Percentiles rank a stretch among this genome's conserved stretches.
These are phyloP conservation scores for Momotus momota DNA, from an alignment of 2,797 vertebrate genomes.

Conservation along the genomic window DNA sequence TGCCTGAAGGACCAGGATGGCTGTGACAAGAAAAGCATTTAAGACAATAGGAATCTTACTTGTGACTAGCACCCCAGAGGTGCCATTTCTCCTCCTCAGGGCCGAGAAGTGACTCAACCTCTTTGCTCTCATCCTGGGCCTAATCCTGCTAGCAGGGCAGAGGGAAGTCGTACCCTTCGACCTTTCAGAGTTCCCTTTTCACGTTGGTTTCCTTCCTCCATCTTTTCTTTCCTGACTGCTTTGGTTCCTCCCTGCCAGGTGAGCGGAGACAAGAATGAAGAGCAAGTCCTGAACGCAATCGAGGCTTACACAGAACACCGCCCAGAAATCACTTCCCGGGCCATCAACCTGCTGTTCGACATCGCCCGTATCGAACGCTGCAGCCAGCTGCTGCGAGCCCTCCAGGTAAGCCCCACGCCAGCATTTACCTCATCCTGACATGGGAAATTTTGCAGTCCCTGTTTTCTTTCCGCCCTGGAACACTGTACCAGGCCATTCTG, in stretches of 20 bases:
- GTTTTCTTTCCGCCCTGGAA: not conserved
- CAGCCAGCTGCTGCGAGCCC: conserved; percentile 90
- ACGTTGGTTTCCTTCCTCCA: not conserved
- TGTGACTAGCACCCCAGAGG: not conserved
- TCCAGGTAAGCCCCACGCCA: conserved; percentile 82
- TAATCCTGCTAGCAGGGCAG: not conserved
- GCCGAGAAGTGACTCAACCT: not conserved
- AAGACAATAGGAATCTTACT: not conserved
- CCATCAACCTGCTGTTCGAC: conserved; percentile 97
- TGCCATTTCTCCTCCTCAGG: not conserved
- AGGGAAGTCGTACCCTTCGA: not conserved
- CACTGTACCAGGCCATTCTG: not conserved
- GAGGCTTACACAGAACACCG: conserved; percentile 95
- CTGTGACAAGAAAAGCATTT: not conserved
- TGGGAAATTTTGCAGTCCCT: not conserved
- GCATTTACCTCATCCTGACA: not conserved
- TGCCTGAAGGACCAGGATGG: not conserved
- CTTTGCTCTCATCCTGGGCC: not conserved
- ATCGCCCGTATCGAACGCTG: conserved; percentile 95
- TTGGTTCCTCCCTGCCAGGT: conserved; percentile 78
- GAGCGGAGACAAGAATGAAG: conserved; percentile 95
- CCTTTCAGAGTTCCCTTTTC: not conserved
- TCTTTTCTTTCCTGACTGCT: not conserved
- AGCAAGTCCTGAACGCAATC: conserved; percentile 95
- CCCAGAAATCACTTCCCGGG: conserved; percentile 92